These are phyloP conservation scores for Leucoraja erinaceus DNA, from an alignment of 2,113 vertebrate genomes.

Conservation along the genomic window DNA sequence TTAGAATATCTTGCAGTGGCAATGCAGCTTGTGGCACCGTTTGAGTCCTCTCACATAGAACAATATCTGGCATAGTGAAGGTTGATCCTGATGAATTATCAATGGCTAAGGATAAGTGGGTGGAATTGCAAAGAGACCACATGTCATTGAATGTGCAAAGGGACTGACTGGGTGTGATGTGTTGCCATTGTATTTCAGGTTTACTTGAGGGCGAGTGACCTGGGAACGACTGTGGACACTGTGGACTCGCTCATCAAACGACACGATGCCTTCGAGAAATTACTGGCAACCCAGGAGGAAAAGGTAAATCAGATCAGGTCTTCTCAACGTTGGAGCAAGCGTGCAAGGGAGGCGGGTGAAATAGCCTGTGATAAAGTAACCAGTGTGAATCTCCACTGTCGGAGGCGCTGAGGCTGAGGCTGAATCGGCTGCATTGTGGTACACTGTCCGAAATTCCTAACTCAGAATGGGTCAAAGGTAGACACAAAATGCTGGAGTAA, in stretches of 20 bases:
- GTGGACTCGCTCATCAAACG: constrained; percentile 69
- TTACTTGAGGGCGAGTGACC: constrained; percentile 64
- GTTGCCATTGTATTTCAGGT: constrained; percentile 51
- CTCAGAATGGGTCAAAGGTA: not conserved
- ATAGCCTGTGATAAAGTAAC: too few species aligned
- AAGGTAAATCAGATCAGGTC: constrained; percentile 61
- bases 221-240: constrained; percentile 68
- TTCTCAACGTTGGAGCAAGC: not conserved
- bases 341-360: too few species aligned
- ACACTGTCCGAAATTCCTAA: not conserved
- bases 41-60: not conserved
- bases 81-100: not conserved
- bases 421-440: not conserved
- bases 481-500: too few species aligned
- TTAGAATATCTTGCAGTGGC: not conserved
- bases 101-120: not conserved
- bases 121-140: not conserved
- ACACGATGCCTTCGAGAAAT: constrained; percentile 78
- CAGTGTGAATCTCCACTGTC: not conserved
- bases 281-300: constrained; percentile 73
- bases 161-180: not conserved
- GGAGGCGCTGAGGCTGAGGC: not conserved
- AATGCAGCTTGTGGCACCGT: too few species aligned
- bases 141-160: not conserved
- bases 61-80: not conserved